Evolutionary conservation across 2,797 vertebrate genomes (phyloP).

Genomic region (Denticeps clupeoides): DNA sequence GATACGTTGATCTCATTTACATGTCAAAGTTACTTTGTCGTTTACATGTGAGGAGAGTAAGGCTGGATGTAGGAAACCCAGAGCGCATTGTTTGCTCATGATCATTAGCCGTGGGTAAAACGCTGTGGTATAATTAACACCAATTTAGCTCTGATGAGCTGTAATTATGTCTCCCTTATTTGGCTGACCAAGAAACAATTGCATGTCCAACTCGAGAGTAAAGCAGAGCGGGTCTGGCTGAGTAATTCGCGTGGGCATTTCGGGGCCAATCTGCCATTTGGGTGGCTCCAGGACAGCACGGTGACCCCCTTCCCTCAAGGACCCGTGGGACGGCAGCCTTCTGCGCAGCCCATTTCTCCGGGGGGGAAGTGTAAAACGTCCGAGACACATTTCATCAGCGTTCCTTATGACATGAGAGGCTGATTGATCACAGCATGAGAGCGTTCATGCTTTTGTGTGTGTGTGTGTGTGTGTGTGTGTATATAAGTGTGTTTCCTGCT

Average conservation of each 20-base stretch:
- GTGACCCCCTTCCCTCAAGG: too few species aligned
- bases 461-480: background rate
- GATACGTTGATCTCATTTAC: too few species aligned
- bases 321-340: too few species aligned
- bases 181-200: background rate
- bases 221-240: too few species aligned
- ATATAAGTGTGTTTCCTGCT: background rate
- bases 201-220: background rate
- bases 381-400: slow-evolving; percentile 28
- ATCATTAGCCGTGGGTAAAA: background rate
- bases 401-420: slow-evolving; percentile 14
- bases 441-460: background rate
- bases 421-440: slow-evolving; percentile 30
- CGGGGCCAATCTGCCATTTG: too few species aligned
- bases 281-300: too few species aligned
- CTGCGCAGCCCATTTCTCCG: too few species aligned
- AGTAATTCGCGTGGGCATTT: too few species aligned
- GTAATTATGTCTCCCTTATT: background rate
- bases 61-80: background rate
- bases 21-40: too few species aligned
- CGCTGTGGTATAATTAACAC: background rate
- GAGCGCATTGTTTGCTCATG: background rate
- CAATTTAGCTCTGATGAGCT: background rate
- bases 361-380: too few species aligned
- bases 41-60: background rate